Percentiles rank a stretch among this genome's conserved stretches.
These are phyloP conservation scores for Myotis vivesi DNA, from an alignment of 2,797 vertebrate species.

Conservation along the genomic window DNA sequence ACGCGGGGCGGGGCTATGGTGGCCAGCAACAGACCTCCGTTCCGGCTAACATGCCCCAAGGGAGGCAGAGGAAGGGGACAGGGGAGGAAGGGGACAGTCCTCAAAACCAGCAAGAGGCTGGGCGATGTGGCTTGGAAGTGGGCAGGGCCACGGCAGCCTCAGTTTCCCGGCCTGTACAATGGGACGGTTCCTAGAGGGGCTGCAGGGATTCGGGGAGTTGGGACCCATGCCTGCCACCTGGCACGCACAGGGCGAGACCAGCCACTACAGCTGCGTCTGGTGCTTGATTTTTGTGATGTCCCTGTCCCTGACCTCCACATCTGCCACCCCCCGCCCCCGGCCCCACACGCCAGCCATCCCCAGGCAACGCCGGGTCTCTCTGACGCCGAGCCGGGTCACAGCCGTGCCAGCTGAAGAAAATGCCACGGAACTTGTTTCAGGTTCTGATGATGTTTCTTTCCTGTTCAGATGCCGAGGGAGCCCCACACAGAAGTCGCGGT, in stretches of 20 bases:
- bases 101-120: not conserved
- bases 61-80: accelerated
- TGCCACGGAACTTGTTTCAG: not conserved
- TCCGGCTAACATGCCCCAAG: too few relatives aligned
- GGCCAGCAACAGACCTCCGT: accelerated
- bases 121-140: not conserved
- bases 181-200: accelerated
- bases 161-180: not conserved
- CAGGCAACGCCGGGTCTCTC: accelerated
- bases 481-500: accelerated
- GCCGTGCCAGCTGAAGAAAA: not conserved
- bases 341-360: not conserved
- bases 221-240: accelerated
- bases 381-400: not conserved
- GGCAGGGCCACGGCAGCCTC: not conserved
- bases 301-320: accelerated
- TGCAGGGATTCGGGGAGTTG: accelerated
- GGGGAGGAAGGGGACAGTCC: not conserved
- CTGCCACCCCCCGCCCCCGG: accelerated
- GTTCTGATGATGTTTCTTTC: not conserved
- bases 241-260: accelerated
- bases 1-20: accelerated
- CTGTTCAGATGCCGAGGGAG: not conserved
- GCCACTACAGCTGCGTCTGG: accelerated
- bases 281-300: not conserved